A percentile compares a stretch with the other conserved stretches of the same genome.
These are phyloP conservation scores for Caenorhabditis sp. DNA, from an alignment of 2,888 invertebrate species.

Conservation along the genomic window DNA sequence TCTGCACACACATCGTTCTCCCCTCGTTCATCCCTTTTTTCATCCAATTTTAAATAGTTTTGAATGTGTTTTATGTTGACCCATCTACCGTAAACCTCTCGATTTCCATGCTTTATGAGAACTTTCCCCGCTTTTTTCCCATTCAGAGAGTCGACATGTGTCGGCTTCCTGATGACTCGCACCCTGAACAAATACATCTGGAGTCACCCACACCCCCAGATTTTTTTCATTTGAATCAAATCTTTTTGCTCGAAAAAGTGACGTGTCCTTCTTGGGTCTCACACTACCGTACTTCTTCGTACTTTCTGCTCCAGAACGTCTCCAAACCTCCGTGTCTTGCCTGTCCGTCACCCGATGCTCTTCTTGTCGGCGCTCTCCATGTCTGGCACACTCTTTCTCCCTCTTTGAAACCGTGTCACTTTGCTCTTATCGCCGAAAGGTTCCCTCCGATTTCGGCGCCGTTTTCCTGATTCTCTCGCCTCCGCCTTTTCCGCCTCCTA, in stretches of 20 bases:
- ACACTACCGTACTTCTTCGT: too few species aligned
- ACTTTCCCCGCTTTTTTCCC: too few species aligned
- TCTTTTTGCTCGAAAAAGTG: too few species aligned
- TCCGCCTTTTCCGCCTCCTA: conserved; percentile 23
- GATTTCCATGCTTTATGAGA: too few species aligned
- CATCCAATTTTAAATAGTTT: conserved; percentile 2
- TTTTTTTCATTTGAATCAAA: too few species aligned
- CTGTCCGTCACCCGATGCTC: background rate
- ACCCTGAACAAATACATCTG: too few species aligned
- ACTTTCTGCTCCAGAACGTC: too few species aligned
- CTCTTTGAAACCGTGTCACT: conserved; percentile 6
- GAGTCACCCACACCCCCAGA: too few species aligned
- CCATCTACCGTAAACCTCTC: conserved; percentile 25
- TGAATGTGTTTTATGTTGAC: conserved; percentile 15
- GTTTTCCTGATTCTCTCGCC: conserved; percentile 49
- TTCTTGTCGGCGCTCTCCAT: background rate
- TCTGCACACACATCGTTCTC: conserved; percentile 13
- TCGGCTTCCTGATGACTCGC: too few species aligned
- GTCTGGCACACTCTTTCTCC: background rate
- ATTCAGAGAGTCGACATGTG: too few species aligned
- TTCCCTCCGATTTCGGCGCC: conserved; percentile 39
- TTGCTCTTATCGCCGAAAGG: conserved; percentile 33
- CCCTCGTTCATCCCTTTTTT: background rate
- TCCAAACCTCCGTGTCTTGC: too few species aligned
- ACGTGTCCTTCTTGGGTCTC: too few species aligned